Conservation (phyloP, 2,888 invertebrate species). For the Nemoura dubitans region DNA sequence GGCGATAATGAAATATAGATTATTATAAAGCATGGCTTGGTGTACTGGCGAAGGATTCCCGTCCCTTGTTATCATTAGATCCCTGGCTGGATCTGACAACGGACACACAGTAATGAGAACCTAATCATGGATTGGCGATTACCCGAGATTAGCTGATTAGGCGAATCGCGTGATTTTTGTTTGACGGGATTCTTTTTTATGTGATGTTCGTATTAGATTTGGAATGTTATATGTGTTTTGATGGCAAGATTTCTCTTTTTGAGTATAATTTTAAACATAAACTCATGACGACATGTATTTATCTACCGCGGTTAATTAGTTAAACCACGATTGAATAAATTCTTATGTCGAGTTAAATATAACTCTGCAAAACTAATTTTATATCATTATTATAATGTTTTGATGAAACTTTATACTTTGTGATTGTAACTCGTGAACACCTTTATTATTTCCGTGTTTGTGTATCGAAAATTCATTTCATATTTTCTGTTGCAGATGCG, state of each 20-base stretch:
- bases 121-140: background rate
- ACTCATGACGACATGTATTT: background rate
- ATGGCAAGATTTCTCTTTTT: background rate
- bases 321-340: background rate
- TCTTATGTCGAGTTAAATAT: too few species aligned
- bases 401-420: background rate
- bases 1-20: constrained; percentile 42
- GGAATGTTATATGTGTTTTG: background rate
- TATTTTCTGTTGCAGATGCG: background rate
- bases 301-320: background rate
- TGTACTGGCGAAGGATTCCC: background rate
- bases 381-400: background rate
- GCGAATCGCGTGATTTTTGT: background rate
- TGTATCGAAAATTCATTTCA: background rate
- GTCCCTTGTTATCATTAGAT: constrained; percentile 35
- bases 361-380: background rate
- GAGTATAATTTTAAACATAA: background rate
- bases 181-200: background rate
- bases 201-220: background rate
- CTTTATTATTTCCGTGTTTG: background rate
- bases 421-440: background rate
- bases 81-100: background rate
- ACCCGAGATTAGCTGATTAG: background rate
- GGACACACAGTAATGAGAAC: background rate
- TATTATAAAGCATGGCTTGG: constrained; percentile 26